Base-by-base conservation (phyloP, 2,797 vertebrate genomes). In the Chelonia mydas region DNA sequence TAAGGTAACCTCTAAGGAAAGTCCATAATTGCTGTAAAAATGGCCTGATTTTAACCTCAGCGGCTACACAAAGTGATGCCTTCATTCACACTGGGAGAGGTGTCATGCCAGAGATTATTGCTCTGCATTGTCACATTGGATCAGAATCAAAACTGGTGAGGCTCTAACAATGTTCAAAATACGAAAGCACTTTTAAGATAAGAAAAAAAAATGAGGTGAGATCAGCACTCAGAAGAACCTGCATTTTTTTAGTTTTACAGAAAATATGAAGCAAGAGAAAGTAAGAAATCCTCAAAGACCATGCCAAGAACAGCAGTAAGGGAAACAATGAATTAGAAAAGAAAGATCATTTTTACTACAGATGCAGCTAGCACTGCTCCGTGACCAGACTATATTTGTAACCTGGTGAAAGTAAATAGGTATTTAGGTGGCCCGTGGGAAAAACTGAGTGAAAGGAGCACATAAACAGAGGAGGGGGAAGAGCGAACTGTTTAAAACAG, bases 221-320 rank as follows among this genome's bases (percentile, higher is more conserved):
- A 86, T 86, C 81, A 92, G 9, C 33, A n/a, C 68, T 61, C 5
- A 79, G 53, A 84, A 91, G 88, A 94, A 21, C 0, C 2, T 74
- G 9, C 21, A 15, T 45, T 68, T 87, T 93, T 96, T 91, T 59
- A 59, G 74, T 91, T 93, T 92, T 92, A 65, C 54, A 87, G 47
- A 0, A 0, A 33, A 86, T 51, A 80, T 68, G 37, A 17, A 88
- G 79, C 55, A 89, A 83, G 25, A 88, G 1, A 21, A 84, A 93
- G 47, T 45, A 55, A 76, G 81, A 91, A 86, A 65, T 92, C 47
- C 28, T 23, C 28, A 41, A 68, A 90, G 77, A 89, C 82, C 84
- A 91, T 83, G 15, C 25, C 49, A 88, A 61, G 53, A 89, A 68
- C 50, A 28, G 6, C 45, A 77, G 45, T 77, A 49, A 83, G 50